phyloP scores from a whole-genome alignment of 2,797 vertebrate species.

The Picus viridis region DNA sequence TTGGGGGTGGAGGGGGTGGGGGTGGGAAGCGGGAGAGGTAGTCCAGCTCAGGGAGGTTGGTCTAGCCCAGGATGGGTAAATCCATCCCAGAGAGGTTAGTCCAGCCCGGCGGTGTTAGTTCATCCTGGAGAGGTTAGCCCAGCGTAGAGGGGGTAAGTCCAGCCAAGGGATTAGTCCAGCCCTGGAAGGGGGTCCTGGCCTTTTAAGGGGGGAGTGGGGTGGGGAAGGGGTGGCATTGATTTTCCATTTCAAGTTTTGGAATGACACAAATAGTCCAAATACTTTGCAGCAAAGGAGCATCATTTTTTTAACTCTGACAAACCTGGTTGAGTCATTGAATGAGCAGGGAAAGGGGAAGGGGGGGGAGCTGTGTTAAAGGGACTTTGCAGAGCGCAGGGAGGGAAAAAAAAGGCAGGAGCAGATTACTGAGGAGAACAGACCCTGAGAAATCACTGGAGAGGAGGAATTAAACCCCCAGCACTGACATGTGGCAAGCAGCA shows the following conservation, averaged over 20 bases:
- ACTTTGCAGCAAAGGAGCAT: neutral
- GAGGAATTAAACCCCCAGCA: neutral
- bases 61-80: no score
- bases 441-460: neutral
- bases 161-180: neutral
- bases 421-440: neutral
- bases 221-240: neutral
- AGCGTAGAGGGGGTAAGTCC: no score
- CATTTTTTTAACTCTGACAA: neutral
- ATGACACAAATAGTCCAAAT: constrained; percentile 27
- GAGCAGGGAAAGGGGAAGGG: neutral
- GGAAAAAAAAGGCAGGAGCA: neutral
- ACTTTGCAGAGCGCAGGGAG: neutral
- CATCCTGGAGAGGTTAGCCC: no score
- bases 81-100: no score
- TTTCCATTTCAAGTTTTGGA: neutral
- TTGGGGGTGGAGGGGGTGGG: no score
- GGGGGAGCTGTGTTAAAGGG: neutral
- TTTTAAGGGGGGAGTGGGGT: no score
- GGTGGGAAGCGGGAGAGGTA: neutral
- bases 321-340: constrained; percentile 16
- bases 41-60: neutral
- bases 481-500: constrained; percentile 19
- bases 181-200: neutral
- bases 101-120: no score